Conservation (phyloP, 2,113 vertebrate species). For the Bambusicola thoracicus region DNA sequence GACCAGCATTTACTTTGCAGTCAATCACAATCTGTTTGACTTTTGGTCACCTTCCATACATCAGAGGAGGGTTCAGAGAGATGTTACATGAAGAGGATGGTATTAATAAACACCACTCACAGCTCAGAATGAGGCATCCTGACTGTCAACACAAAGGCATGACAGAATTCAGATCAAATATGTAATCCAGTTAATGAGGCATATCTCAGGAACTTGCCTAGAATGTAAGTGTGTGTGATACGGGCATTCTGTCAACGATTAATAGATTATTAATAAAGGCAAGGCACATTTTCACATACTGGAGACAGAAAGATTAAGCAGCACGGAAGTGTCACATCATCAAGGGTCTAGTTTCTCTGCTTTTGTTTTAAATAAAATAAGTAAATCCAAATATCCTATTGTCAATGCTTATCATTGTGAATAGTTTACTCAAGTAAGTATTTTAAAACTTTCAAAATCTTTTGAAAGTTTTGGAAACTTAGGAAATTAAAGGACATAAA, state of each 20-base stretch:
- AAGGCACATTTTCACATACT: not conserved
- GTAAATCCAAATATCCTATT: not conserved
- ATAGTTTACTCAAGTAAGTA: not conserved
- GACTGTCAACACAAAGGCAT: not conserved
- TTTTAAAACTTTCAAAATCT: not conserved
- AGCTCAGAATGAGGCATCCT: not conserved
- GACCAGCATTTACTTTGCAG: not conserved
- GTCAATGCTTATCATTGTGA: not conserved
- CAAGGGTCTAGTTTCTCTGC: not conserved
- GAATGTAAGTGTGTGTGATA: not conserved
- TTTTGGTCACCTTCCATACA: not conserved
- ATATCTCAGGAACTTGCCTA: not conserved
- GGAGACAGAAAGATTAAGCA: not conserved
- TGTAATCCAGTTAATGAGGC: not conserved
- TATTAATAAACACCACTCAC: not conserved
- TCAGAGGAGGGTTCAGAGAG: not conserved
- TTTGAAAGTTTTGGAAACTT: not conserved
- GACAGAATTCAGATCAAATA: not conserved
- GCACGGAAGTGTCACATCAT: not conserved
- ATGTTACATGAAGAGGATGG: not conserved
- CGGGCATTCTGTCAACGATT: not conserved
- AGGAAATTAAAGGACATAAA: not conserved
- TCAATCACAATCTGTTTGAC: not conserved
- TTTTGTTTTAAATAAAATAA: not conserved
- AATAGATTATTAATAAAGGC: constrained; percentile 16